Conservation (phyloP, 2,888 invertebrate genomes). For the Ptilodon capucinus region DNA sequence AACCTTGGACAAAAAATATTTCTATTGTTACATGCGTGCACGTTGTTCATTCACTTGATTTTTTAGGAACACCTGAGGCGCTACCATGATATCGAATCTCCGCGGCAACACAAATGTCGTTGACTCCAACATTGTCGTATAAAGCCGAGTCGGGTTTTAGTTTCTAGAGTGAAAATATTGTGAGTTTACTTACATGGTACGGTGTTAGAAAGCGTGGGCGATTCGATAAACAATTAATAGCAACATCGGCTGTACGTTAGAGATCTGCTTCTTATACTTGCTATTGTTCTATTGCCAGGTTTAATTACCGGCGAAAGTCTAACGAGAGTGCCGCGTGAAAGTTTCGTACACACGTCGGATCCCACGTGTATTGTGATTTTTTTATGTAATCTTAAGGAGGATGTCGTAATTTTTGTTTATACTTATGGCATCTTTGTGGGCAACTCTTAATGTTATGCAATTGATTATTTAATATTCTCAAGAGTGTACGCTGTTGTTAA, state of each 20-base stretch:
- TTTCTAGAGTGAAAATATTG: constrained; percentile 50
- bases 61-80: constrained; percentile 43
- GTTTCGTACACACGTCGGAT: constrained; percentile 54
- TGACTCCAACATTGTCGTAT: constrained; percentile 25
- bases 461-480: constrained; percentile 28
- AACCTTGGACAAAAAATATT: constrained; percentile 49
- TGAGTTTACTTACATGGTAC: constrained; percentile 54
- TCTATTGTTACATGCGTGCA: constrained; percentile 54
- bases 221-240: constrained; percentile 75
- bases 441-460: constrained; percentile 46
- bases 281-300: constrained; percentile 74
- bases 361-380: constrained; percentile 59
- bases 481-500: not conserved
- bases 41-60: constrained; percentile 50
- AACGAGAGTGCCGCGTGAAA: constrained; percentile 73
- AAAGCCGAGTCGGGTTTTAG: constrained; percentile 17
- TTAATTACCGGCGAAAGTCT: constrained; percentile 81
- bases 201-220: constrained; percentile 76
- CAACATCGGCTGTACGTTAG: constrained; percentile 62
- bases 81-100: constrained; percentile 37
- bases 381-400: constrained; percentile 47
- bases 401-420: constrained; percentile 56
- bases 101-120: constrained; percentile 23
- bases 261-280: constrained; percentile 70
- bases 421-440: constrained; percentile 42